These are phyloP conservation scores for Drosophila parvula DNA, from an alignment of 1,140 invertebrate genomes.

Conservation along the genomic window DNA sequence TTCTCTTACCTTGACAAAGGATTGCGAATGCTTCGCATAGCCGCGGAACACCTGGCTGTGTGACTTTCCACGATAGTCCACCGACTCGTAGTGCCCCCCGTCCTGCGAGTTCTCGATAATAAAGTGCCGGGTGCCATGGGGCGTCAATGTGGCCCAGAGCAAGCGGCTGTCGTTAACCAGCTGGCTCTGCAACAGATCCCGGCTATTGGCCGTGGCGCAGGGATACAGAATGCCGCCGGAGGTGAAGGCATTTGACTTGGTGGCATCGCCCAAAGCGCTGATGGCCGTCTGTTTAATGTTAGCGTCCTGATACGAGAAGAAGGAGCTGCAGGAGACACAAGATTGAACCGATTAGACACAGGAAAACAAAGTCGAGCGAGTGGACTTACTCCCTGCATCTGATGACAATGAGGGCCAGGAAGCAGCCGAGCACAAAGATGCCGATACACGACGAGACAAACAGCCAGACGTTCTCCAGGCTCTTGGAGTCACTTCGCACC, in stretches of 20 bases:
- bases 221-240: slow-evolving; percentile 80
- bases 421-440: slow-evolving; percentile 90
- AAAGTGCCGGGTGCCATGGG: slow-evolving; percentile 90
- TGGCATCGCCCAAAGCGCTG: slow-evolving; percentile 74
- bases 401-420: slow-evolving; percentile 90
- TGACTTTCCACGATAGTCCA: slow-evolving; percentile 85
- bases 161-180: slow-evolving; percentile 85
- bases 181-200: slow-evolving; percentile 78
- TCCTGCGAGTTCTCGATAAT: slow-evolving; percentile 86
- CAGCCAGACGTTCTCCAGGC: slow-evolving; percentile 92
- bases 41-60: slow-evolving; percentile 72
- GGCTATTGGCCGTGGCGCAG: slow-evolving; percentile 74
- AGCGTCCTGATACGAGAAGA: slow-evolving; percentile 81
- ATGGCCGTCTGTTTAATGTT: slow-evolving; percentile 82
- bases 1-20: slow-evolving; percentile 63
- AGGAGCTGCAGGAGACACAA: slow-evolving; percentile 49
- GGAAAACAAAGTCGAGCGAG: not conserved
- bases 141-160: slow-evolving; percentile 93
- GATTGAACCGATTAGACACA: not conserved
- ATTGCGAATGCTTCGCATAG: slow-evolving; percentile 69
- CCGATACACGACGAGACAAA: slow-evolving; percentile 91
- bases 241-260: slow-evolving; percentile 81
- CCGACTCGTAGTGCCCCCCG: slow-evolving; percentile 91
- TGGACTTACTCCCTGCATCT: slow-evolving; percentile 92
- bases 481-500: slow-evolving; percentile 87